phyloP scores from a whole-genome alignment of 2,888 invertebrate species.

The Smittia sp. region DNA sequence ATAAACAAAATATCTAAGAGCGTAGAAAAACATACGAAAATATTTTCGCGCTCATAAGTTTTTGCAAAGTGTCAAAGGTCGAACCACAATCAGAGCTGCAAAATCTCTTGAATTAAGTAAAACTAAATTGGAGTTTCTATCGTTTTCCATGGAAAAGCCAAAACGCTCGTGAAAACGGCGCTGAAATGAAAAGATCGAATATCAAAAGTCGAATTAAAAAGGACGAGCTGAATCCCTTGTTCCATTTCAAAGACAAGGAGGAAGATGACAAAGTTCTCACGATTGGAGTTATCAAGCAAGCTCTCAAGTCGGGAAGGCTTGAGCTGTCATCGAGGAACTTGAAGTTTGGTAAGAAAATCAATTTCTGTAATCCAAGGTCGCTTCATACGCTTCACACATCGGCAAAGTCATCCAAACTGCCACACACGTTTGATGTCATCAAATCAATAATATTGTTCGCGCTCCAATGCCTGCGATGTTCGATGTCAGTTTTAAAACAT shows the following conservation, averaged over 20 bases:
- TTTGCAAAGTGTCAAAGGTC: background rate
- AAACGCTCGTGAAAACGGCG: too few relatives aligned
- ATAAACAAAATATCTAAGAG: too few relatives aligned
- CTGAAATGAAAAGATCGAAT: slow-evolving; percentile 28
- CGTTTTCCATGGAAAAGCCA: too few relatives aligned
- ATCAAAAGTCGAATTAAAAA: slow-evolving; percentile 41
- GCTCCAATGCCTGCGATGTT: too few relatives aligned
- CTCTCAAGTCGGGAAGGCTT: slow-evolving; percentile 75
- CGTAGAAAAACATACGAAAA: too few relatives aligned
- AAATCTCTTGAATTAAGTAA: too few relatives aligned
- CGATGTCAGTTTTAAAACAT: background rate
- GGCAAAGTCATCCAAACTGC: too few relatives aligned
- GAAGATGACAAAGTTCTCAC: slow-evolving; percentile 69
- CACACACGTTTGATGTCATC: too few relatives aligned
- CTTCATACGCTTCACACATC: background rate
- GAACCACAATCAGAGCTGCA: too few relatives aligned
- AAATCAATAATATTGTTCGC: too few relatives aligned
- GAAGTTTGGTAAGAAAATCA: background rate
- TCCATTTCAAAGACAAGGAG: slow-evolving; percentile 69
- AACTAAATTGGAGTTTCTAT: too few relatives aligned
- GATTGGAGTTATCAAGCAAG: slow-evolving; percentile 70
- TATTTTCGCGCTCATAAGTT: too few relatives aligned
- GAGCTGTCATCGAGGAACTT: slow-evolving; percentile 64
- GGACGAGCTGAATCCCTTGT: slow-evolving; percentile 57
- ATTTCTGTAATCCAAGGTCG: background rate